Conservation (phyloP, 2,797 vertebrate species). For the Cirrhinus mrigala region DNA sequence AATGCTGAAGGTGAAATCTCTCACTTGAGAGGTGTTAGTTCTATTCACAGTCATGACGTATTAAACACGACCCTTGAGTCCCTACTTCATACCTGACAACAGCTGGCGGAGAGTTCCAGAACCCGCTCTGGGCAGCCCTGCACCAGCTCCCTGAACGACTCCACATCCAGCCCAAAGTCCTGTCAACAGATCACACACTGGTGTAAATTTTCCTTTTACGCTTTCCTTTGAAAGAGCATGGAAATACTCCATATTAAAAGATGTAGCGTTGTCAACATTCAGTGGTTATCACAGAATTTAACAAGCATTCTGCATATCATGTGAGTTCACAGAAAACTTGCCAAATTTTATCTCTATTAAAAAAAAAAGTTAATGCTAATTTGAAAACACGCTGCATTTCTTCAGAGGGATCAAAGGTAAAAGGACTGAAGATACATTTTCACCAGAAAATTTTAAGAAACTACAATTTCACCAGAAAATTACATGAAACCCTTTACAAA, state of each 20-base stretch:
- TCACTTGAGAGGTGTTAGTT: neutral
- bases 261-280: neutral
- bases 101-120: slow-evolving; percentile 74
- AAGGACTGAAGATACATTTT: neutral
- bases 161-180: slow-evolving; percentile 80
- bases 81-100: slow-evolving; percentile 73
- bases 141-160: slow-evolving; percentile 77
- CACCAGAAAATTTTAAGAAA: neutral
- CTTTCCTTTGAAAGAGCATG: neutral
- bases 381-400: no score
- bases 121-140: slow-evolving; percentile 73
- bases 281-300: neutral
- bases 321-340: no score
- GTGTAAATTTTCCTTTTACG: neutral
- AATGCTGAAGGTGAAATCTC: neutral
- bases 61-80: neutral
- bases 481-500: neutral
- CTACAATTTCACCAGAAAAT: no score
- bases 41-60: neutral
- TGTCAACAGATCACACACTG: slow-evolving; percentile 51
- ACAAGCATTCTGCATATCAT: no score
- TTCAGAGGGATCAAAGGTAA: no score
- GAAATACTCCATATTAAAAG: neutral
- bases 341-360: no score
- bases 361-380: neutral